Conservation (phyloP, 92 coral and sea anemone genomes). For the Bergia puertoricense region DNA sequence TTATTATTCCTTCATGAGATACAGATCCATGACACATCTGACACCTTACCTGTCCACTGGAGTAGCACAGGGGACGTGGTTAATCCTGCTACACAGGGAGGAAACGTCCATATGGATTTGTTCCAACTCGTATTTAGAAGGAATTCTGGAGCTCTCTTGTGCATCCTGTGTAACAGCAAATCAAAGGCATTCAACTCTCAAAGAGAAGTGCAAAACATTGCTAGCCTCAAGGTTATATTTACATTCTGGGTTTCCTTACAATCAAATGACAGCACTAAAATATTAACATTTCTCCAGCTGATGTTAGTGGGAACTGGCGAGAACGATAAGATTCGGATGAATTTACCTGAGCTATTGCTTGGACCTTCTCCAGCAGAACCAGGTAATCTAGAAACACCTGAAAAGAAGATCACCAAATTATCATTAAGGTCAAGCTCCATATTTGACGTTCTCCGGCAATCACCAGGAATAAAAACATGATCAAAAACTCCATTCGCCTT, state of each 20-base stretch:
- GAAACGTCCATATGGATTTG: slow-evolving; percentile 79
- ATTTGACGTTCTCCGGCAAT: background rate
- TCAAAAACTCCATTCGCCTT: background rate
- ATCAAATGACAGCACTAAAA: background rate
- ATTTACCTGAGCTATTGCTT: slow-evolving; percentile 71
- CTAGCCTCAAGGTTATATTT: no score
- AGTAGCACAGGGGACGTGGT: slow-evolving; percentile 74
- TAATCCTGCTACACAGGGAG: slow-evolving; percentile 85
- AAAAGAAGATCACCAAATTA: background rate
- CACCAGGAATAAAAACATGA: background rate
- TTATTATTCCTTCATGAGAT: background rate
- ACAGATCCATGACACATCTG: background rate
- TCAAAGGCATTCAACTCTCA: background rate
- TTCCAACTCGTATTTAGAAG: slow-evolving; percentile 83
- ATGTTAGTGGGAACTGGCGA: no score
- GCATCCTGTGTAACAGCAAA: slow-evolving; percentile 4
- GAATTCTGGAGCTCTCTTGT: slow-evolving; percentile 69
- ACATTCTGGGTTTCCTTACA: no score
- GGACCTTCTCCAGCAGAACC: slow-evolving; percentile 64
- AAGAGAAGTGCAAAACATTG: background rate
- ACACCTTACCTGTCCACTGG: slow-evolving; percentile 78
- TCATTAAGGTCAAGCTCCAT: no score
- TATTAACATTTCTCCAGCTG: background rate
- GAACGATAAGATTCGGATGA: background rate
- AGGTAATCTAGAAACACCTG: slow-evolving; percentile 80